Conservation (phyloP, 53 echinoderm and acorn worm species). For the Luidia sarsii region DNA sequence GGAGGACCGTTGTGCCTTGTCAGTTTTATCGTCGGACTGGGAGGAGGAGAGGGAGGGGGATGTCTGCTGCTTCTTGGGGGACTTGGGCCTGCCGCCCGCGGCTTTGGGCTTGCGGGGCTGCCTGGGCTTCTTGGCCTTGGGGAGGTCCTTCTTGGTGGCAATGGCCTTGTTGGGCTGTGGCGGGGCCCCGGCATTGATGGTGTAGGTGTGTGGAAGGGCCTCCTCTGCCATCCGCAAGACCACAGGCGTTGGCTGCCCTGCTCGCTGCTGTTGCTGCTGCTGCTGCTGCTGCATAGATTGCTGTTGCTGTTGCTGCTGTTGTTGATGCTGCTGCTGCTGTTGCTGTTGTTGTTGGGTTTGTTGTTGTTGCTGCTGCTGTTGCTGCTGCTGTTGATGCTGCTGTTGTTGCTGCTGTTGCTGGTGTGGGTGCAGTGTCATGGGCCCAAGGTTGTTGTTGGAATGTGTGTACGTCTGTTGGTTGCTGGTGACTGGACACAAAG, state of each 20-base stretch:
- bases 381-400: slow-evolving; percentile 50
- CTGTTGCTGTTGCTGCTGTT: slow-evolving; percentile 30
- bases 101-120: slow-evolving; percentile 50
- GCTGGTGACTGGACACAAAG: slow-evolving; percentile 25
- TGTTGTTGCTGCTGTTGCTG: slow-evolving; percentile 24
- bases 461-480: slow-evolving; percentile 46
- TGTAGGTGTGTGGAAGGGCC: slow-evolving; percentile 8
- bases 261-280: slow-evolving; percentile 27
- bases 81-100: slow-evolving; percentile 21
- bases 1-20: no score
- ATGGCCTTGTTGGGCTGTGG: slow-evolving; percentile 8
- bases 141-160: background rate
- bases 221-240: slow-evolving; percentile 13
- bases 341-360: slow-evolving; percentile 32
- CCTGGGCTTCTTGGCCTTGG: slow-evolving; percentile 33
- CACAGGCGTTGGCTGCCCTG: slow-evolving; percentile 4
- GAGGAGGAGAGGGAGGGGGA: slow-evolving; percentile 11
- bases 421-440: slow-evolving; percentile 19
- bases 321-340: slow-evolving; percentile 16
- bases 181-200: slow-evolving; percentile 13
- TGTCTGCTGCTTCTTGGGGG: slow-evolving; percentile 18
- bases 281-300: slow-evolving; percentile 8
- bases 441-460: slow-evolving; percentile 11
- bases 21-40: no score
- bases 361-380: slow-evolving; percentile 39